Evolutionary conservation across 2,113 vertebrate genomes (phyloP), one percentile per base, ranked within the genome.

Genomic region (Barbus barbus): DNA sequence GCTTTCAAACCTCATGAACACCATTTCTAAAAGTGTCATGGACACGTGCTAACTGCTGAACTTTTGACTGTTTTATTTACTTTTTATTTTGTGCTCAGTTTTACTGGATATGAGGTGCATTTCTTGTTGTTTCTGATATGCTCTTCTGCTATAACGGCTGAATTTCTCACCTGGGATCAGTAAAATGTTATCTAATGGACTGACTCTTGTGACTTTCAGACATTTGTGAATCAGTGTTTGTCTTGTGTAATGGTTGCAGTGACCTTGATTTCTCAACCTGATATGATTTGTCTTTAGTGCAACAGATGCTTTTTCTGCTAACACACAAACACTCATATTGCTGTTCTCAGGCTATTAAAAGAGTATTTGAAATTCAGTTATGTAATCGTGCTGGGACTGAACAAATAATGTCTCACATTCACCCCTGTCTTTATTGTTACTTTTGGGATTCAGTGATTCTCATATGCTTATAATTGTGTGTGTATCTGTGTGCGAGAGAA

Each of bases 261-360:
- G 22, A 36, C 63, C 53, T 9, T 58, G 8, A n/a, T 36, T 71
- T 46, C 26, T 75, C 53, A 60, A 28, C 18, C 18, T 77, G 31
- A 76, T 60, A 33, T 67, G 77, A 83, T n/a, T 84, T 46, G 16
- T 67, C 28, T 65, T 65, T 65, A 65, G 63, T 65, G 63, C 16
- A 33, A 65, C 1, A 33, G 7, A 20, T 67, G 16, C 63, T 9
- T 7, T 65, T 65, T 31, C 26, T 65, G 14, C 7, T 22, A 56
- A 56, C 18, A 56, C 51, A 56, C 5, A 53, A 53, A 28, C 61
- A 33, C 6, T 20, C 63, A 33, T 67, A 33, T 33, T 67, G 28
- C 28, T 67, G 51, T 56, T 56, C 51, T 56, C 51, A 56, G 20
- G 51, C 1, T 56, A 0, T 56, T 22, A 56, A 22, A 56, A 56